A percentile compares a stretch with the other conserved stretches of the same genome.
These are phyloP conservation scores for Baronia brevicornis DNA, from an alignment of 2,888 invertebrate species.

Conservation along the genomic window DNA sequence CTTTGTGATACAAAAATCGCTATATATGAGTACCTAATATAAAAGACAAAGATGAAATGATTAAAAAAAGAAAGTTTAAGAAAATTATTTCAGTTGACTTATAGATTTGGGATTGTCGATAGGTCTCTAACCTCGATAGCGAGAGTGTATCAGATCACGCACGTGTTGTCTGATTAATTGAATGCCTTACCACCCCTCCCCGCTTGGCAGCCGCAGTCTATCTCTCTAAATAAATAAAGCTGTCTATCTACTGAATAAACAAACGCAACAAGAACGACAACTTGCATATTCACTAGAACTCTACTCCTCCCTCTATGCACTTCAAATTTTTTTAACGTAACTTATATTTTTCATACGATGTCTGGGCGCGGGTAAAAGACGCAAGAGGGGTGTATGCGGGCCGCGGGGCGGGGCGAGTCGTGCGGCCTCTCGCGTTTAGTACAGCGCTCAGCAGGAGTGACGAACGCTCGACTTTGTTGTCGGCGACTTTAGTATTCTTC, in stretches of 20 bases:
- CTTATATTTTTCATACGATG: conserved; percentile 51
- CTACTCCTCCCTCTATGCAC: conserved; percentile 33
- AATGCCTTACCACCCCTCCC: conserved; percentile 41
- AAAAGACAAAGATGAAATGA: too few species aligned
- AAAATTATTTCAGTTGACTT: too few species aligned
- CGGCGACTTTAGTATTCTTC: conserved; percentile 72
- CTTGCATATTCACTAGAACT: conserved; percentile 28
- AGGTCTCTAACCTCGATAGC: too few species aligned
- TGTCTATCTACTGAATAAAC: conserved; percentile 38
- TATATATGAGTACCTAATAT: too few species aligned
- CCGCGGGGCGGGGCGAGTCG: conserved; percentile 51
- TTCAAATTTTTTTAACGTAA: conserved; percentile 45
- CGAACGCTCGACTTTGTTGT: conserved; percentile 71
- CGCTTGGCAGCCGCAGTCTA: conserved; percentile 20
- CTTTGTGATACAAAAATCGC: too few species aligned
- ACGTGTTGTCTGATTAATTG: conserved; percentile 68
- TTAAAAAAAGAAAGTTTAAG: too few species aligned
- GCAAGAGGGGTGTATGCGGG: conserved; percentile 45
- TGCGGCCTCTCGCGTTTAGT: conserved; percentile 70
- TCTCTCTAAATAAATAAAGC: conserved; percentile 27
- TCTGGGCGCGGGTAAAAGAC: conserved; percentile 57
- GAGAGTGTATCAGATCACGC: too few species aligned
- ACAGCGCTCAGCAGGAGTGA: conserved; percentile 74
- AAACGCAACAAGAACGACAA: conserved; percentile 26
- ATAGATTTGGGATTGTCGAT: too few species aligned